These are phyloP conservation scores for Calosoma granatense DNA, from an alignment of 1,140 invertebrate species.

Conservation along the genomic window DNA sequence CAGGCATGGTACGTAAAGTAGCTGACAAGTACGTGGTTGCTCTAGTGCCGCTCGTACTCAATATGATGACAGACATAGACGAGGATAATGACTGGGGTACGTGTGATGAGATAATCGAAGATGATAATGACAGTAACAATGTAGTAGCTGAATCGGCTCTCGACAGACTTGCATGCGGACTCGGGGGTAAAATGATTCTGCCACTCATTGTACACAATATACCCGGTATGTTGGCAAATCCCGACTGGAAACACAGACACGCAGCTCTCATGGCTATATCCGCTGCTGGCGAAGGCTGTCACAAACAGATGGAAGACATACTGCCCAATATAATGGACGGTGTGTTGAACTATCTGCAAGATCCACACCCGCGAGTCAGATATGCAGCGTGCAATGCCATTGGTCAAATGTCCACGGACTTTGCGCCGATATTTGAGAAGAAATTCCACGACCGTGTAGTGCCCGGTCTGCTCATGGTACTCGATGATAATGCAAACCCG, in stretches of 20 bases:
- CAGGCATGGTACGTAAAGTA: constrained; percentile 90
- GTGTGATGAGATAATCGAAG: constrained; percentile 68
- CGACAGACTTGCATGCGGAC: constrained; percentile 89
- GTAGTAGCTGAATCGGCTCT: constrained; percentile 93
- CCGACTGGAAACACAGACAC: constrained; percentile 79
- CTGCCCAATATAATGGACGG: constrained; percentile 83
- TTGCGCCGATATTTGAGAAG: constrained; percentile 93
- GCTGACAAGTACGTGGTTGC: constrained; percentile 67
- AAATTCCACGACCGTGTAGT: constrained; percentile 95
- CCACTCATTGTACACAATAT: constrained; percentile 78
- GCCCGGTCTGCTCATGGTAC: constrained; percentile 77
- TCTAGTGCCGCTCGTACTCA: constrained; percentile 72
- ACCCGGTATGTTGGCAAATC: constrained; percentile 75
- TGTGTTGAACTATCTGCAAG: constrained; percentile 48
- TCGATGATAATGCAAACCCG: constrained; percentile 86
- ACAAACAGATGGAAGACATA: constrained; percentile 94
- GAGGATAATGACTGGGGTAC: constrained; percentile 81
- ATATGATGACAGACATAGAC: constrained; percentile 96
- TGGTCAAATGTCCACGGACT: constrained; percentile 98
- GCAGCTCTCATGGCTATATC: constrained; percentile 98
- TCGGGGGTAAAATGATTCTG: constrained; percentile 92
- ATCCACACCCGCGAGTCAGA: constrained; percentile 78
- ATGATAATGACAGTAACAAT: constrained; percentile 83
- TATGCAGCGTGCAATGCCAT: constrained; percentile 99
- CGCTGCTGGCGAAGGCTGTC: constrained; percentile 95